Evolutionary conservation across 23 tunicate genomes (phyloP), one percentile per base, ranked within the genome.

Genomic region (Trididemnum nubilum): DNA sequence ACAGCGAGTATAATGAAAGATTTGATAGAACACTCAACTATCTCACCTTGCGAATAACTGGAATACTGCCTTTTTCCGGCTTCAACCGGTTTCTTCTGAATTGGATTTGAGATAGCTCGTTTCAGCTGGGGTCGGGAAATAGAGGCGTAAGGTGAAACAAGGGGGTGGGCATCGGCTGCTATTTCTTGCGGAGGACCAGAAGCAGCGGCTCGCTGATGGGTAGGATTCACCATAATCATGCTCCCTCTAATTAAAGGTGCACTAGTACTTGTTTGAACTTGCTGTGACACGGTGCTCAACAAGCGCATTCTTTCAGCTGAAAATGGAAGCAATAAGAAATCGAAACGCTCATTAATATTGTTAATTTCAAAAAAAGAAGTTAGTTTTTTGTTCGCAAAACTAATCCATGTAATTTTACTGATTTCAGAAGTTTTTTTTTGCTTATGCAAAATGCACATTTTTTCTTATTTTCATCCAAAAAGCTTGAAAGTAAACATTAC

Each of bases 21-120:
- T 44, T 44, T 9, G 54, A 44, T 44, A 44, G 54, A 44, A 44
- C n/a, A n/a, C n/a, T n/a, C 15, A 44, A 44, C 15, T 26, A 67
- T 2, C 66, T 27, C 67, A 77, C 81, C 81, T 52, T 77, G 66
- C 7, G 81, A 77, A 52, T 19, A 35, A 32, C 81, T 57, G 7
- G 81, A 25, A 12, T 51, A 9, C 22, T 51, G 81, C 30, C 81
- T 22, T 27, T 77, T 77, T 18, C 54, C 66, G 2, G 81, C 38
- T 22, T 77, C 81, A 5, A 25, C 24, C 12, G 12, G 24, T 5
- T 29, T 2, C 28, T 54, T 33, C 2, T 27, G 36, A 2, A 57
- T 19, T 2, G 81, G 81, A 21, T 67, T 57, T 2, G 81, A 77
- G 9, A 77, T 7, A 7, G 81, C 51, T 57, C 81, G 35, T 29